phyloP scores from a whole-genome alignment of 2,888 invertebrate genomes.

The Biston betularia region DNA sequence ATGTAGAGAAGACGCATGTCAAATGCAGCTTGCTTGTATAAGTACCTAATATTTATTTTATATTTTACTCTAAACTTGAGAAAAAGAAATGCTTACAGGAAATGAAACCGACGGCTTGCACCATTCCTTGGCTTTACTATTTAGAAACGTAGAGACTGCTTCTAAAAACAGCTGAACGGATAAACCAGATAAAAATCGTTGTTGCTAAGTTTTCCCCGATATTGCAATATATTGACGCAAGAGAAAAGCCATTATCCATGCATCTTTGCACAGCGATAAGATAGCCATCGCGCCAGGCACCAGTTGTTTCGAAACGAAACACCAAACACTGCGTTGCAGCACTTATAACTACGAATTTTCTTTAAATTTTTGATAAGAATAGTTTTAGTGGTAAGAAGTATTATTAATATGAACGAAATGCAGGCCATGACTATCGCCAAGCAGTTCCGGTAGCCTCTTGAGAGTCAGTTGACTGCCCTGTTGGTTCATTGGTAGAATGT shows the following conservation, averaged over 20 bases:
- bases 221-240: constrained; percentile 31
- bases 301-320: constrained; percentile 26
- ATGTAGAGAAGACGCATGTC: too few relatives aligned
- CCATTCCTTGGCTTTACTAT: too few relatives aligned
- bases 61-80: too few relatives aligned
- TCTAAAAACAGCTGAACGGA: not conserved
- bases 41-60: too few relatives aligned
- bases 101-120: too few relatives aligned
- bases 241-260: constrained; percentile 33
- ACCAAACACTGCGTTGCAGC: not conserved
- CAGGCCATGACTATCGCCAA: too few relatives aligned
- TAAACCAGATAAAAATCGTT: not conserved
- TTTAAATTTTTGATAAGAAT: not conserved
- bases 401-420: too few relatives aligned
- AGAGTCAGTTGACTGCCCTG: too few relatives aligned
- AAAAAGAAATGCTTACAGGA: too few relatives aligned
- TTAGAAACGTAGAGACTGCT: not conserved
- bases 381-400: not conserved
- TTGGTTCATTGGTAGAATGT: too few relatives aligned
- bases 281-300: constrained; percentile 20
- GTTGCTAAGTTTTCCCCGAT: constrained; percentile 11
- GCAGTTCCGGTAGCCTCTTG: too few relatives aligned
- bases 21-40: too few relatives aligned
- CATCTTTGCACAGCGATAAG: constrained; percentile 41
- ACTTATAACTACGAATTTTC: constrained; percentile 3